Percentiles rank a stretch among this genome's conserved stretches.
phyloP scores from a whole-genome alignment of 2,113 vertebrate genomes.

The Spea bombifrons region DNA sequence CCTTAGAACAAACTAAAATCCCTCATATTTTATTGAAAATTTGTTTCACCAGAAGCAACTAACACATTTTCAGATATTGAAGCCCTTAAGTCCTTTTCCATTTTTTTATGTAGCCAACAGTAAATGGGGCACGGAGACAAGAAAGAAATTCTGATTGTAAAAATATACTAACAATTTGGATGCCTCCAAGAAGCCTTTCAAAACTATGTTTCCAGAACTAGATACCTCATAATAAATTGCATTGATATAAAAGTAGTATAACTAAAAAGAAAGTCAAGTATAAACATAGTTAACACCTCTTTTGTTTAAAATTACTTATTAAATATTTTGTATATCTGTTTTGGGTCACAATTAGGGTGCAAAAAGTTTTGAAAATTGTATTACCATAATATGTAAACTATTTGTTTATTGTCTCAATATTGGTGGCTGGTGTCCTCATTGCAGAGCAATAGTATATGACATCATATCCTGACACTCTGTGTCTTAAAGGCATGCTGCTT shows the following conservation, averaged over 20 bases:
- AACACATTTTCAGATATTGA: constrained; percentile 14
- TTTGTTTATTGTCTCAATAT: too few relatives aligned
- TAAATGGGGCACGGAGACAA: constrained; percentile 11
- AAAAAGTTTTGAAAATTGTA: too few relatives aligned
- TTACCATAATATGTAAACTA: too few relatives aligned
- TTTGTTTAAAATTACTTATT: background rate
- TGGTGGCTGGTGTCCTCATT: too few relatives aligned
- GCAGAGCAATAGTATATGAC: too few relatives aligned
- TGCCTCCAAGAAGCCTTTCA: constrained; percentile 6
- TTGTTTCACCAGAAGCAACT: background rate
- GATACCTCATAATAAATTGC: constrained; percentile 10
- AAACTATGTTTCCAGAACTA: constrained; percentile 2
- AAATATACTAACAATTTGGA: constrained; percentile 1
- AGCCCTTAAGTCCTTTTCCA: background rate
- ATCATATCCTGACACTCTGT: too few relatives aligned
- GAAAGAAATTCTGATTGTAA: constrained; percentile 8
- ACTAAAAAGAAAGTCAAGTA: background rate
- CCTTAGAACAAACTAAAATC: too few relatives aligned
- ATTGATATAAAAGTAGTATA: constrained; percentile 10
- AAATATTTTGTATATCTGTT: too few relatives aligned
- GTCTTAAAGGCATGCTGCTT: too few relatives aligned
- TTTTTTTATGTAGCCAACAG: background rate
- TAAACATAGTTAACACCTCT: background rate
- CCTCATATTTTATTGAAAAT: constrained; percentile 2
- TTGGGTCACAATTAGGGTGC: too few relatives aligned